A percentile compares a stretch with the other conserved stretches of the same genome.
phyloP scores from a whole-genome alignment of 2,797 vertebrate species.

The Adelosebastes latens region DNA sequence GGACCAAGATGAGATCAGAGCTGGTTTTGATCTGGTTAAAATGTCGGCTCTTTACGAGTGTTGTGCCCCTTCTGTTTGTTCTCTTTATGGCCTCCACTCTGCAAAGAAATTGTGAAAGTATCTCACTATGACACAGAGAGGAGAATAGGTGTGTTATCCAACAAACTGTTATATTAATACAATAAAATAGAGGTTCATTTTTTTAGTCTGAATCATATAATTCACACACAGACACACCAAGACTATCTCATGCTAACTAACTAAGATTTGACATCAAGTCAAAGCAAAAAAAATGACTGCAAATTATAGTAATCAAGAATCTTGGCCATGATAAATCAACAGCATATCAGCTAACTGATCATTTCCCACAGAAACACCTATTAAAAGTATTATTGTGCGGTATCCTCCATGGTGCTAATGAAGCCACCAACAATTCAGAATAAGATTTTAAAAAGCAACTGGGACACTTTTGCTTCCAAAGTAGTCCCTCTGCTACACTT shows the following conservation, averaged over 20 bases:
- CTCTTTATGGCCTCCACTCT: slow-evolving; percentile 3
- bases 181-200: background rate
- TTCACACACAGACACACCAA: background rate
- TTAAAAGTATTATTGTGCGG: slow-evolving; percentile 4
- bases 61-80: background rate
- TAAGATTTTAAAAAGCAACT: slow-evolving; percentile 5
- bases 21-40: slow-evolving; percentile 36
- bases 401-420: background rate
- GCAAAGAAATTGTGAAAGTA: slow-evolving; percentile 3
- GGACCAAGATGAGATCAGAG: slow-evolving; percentile 22
- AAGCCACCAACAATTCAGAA: slow-evolving; percentile 2
- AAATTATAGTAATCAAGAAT: background rate
- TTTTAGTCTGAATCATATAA: background rate
- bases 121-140: background rate
- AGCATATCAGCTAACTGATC: background rate
- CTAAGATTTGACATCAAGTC: background rate
- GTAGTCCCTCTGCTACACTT: slow-evolving; percentile 23
- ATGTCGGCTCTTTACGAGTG: background rate
- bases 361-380: background rate
- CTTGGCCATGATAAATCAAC: background rate
- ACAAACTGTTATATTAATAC: background rate
- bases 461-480: slow-evolving; percentile 7
- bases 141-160: background rate
- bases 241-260: background rate
- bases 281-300: background rate